These are phyloP conservation scores for Stratiolaelaps scimitus DNA, from an alignment of 1,140 invertebrate genomes.

Conservation along the genomic window DNA sequence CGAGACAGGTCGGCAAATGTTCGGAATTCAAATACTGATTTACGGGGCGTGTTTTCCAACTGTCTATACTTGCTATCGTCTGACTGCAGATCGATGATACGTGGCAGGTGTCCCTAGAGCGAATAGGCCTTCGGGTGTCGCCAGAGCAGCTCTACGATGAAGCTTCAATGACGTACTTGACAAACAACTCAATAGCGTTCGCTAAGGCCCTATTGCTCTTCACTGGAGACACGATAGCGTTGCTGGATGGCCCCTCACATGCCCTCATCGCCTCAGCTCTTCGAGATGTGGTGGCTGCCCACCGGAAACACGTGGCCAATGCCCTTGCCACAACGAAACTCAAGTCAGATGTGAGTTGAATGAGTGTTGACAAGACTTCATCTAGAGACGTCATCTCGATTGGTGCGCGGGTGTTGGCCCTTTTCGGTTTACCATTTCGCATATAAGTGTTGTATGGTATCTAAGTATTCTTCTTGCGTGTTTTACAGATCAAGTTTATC, in stretches of 20 bases:
- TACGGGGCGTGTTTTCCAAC: too few species aligned
- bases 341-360: slow-evolving; percentile 1
- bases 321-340: slow-evolving; percentile 1
- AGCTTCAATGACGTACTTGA: slow-evolving; percentile 1
- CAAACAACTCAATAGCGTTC: slow-evolving; percentile 11
- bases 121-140: too few species aligned
- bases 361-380: background rate
- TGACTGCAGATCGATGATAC: too few species aligned
- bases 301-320: background rate
- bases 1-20: too few species aligned
- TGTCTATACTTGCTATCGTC: too few species aligned
- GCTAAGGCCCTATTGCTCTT: slow-evolving; percentile 4
- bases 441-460: background rate
- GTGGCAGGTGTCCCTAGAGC: too few species aligned
- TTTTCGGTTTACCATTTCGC: background rate
- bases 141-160: background rate
- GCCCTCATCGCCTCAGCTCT: background rate
- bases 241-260: background rate
- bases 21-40: too few species aligned
- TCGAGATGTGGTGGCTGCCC: slow-evolving; percentile 2
- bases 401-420: background rate
- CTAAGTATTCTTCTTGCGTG: background rate
- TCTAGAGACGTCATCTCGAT: background rate
- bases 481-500: slow-evolving; percentile 9
- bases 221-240: background rate